phyloP scores from a whole-genome alignment of 2,888 invertebrate genomes.

The Metallyticus violacea region DNA sequence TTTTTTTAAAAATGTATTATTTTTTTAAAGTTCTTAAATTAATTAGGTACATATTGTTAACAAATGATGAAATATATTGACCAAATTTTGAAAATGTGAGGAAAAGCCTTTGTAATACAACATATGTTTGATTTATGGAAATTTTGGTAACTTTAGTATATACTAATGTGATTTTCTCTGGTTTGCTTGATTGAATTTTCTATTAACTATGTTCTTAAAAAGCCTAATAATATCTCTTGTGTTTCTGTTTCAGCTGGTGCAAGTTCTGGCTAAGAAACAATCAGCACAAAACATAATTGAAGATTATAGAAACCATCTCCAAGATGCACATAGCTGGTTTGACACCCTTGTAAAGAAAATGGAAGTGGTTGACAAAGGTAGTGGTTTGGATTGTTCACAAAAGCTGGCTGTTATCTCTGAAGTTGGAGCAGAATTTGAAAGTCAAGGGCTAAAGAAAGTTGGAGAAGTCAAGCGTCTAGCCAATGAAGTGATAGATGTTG shows the following conservation, averaged over 20 bases:
- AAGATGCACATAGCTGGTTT: slow-evolving; percentile 78
- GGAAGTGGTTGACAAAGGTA: slow-evolving; percentile 80
- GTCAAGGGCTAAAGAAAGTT: slow-evolving; percentile 67
- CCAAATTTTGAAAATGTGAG: too few relatives aligned
- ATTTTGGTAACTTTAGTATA: too few relatives aligned
- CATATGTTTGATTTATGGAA: too few relatives aligned
- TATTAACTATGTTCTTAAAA: too few relatives aligned
- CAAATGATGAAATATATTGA: too few relatives aligned
- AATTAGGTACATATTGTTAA: too few relatives aligned
- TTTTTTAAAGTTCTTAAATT: too few relatives aligned
- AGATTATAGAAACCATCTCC: slow-evolving; percentile 70
- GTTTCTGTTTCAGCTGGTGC: slow-evolving; percentile 51
- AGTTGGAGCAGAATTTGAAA: slow-evolving; percentile 70
- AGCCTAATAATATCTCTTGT: too few relatives aligned
- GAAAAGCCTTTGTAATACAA: too few relatives aligned
- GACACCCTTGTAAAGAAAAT: slow-evolving; percentile 76
- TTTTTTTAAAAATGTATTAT: too few relatives aligned
- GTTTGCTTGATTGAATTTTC: too few relatives aligned
- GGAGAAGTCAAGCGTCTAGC: slow-evolving; percentile 67
- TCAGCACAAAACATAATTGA: slow-evolving; percentile 66
- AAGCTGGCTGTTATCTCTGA: slow-evolving; percentile 73
- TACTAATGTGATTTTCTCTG: too few relatives aligned
- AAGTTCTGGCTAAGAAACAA: slow-evolving; percentile 70
- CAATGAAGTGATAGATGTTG: slow-evolving; percentile 70
- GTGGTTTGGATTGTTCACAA: slow-evolving; percentile 75